Conservation (phyloP, 1,140 invertebrate genomes). For the Bombus cullumanus region DNA sequence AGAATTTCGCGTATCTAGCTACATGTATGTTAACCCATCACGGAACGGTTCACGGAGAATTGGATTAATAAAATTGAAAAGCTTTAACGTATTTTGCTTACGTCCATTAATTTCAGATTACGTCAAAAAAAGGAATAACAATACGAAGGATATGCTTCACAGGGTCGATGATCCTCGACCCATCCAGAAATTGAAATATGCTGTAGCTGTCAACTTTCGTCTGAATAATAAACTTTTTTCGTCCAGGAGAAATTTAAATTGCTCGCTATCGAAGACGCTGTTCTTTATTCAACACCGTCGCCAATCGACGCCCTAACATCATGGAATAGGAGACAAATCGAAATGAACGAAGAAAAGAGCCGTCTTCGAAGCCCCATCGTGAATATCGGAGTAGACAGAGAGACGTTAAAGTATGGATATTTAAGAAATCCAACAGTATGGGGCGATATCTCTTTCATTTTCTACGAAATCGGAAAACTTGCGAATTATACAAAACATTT, state of each 20-base stretch:
- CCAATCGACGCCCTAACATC: conserved; percentile 51
- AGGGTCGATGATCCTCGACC: conserved; percentile 46
- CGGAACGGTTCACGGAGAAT: background rate
- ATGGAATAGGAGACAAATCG: conserved; percentile 59
- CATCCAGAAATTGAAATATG: conserved; percentile 68
- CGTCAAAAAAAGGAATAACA: conserved; percentile 37
- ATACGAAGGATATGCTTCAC: conserved; percentile 20
- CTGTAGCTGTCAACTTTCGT: conserved; percentile 65
- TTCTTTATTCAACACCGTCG: conserved; percentile 56
- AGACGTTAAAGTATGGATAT: conserved; percentile 30
- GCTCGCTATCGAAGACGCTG: conserved; percentile 56
- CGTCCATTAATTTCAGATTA: conserved; percentile 60
- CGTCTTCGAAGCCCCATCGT: conserved; percentile 59
- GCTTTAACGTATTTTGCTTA: conserved; percentile 60
- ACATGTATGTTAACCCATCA: conserved; percentile 21
- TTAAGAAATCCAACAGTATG: conserved; percentile 36
- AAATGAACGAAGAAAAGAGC: conserved; percentile 38
- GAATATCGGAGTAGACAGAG: conserved; percentile 67
- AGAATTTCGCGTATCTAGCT: conserved; percentile 15
- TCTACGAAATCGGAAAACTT: conserved; percentile 41
- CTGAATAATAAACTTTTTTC: conserved; percentile 71
- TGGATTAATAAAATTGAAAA: conserved; percentile 53
- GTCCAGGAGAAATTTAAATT: conserved; percentile 69
- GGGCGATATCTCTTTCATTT: conserved; percentile 22
- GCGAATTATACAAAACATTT: conserved; percentile 12